Evolutionary conservation across 2,888 invertebrate genomes (phyloP).

Genomic region (Cheilosia impressa): DNA sequence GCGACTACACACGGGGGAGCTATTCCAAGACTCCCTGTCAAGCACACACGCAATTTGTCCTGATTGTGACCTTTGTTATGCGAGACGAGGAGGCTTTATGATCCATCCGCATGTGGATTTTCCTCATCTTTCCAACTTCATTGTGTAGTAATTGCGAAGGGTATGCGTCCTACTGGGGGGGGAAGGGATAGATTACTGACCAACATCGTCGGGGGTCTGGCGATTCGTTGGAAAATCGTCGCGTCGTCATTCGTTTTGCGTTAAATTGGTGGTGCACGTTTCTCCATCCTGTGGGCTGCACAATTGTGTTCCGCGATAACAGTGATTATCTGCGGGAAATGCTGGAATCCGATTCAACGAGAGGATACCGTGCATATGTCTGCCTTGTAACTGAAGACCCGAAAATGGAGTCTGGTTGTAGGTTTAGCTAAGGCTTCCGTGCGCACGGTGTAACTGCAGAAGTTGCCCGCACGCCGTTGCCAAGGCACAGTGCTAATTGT

Average conservation of each 20-base stretch:
- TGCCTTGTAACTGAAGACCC: conserved; percentile 64
- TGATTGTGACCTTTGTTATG: conserved; percentile 56
- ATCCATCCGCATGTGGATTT: conserved; percentile 31
- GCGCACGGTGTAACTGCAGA: conserved; percentile 33
- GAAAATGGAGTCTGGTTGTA: conserved; percentile 61
- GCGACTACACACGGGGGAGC: neutral
- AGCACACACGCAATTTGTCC: conserved; percentile 56
- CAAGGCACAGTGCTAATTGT: conserved; percentile 46
- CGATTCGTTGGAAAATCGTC: conserved; percentile 34
- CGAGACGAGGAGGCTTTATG: conserved; percentile 34
- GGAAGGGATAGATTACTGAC: conserved; percentile 63
- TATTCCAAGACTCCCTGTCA: conserved; percentile 39
- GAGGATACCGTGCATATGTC: neutral
- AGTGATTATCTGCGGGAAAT: conserved; percentile 65
- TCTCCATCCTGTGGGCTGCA: conserved; percentile 69
- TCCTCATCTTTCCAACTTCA: conserved; percentile 6
- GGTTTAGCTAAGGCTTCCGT: conserved; percentile 48
- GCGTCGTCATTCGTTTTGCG: conserved; percentile 62
- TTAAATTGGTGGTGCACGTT: conserved; percentile 73
- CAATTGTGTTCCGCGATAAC: conserved; percentile 71
- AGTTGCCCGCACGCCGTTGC: conserved; percentile 13
- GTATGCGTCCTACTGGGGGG: conserved; percentile 62
- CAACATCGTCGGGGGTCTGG: conserved; percentile 71
- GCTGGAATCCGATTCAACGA: conserved; percentile 59
- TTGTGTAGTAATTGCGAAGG: conserved; percentile 41